phyloP scores from a whole-genome alignment of 2,888 invertebrate genomes.

The Orthosia gothica region DNA sequence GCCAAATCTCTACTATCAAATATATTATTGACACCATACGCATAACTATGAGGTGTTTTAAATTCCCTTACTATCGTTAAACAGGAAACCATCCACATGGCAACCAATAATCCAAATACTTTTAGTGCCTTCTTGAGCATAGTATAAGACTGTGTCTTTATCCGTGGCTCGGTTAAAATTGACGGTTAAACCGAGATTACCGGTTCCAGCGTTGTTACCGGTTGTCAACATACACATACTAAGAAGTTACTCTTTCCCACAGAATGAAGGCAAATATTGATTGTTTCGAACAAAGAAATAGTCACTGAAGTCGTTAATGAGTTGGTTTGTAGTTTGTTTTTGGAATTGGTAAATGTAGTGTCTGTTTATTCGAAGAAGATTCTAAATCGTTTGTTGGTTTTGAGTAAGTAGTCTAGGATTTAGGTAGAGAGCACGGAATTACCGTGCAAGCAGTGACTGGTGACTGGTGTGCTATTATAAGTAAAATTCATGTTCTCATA shows the following conservation, averaged over 20 bases:
- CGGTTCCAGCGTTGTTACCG: conserved; percentile 29
- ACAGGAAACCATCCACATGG: conserved; percentile 76
- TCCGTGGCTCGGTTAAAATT: conserved; percentile 19
- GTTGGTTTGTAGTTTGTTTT: conserved; percentile 45
- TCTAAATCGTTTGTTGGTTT: neutral
- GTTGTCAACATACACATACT: conserved; percentile 67
- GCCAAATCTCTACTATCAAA: conserved; percentile 39
- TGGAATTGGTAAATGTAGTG: conserved; percentile 4
- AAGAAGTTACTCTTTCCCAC: conserved; percentile 71
- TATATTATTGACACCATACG: neutral
- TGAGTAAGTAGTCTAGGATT: too few species aligned
- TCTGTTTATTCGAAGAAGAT: conserved; percentile 6
- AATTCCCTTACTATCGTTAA: conserved; percentile 72
- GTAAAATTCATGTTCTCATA: too few species aligned
- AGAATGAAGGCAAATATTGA: conserved; percentile 72
- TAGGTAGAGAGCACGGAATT: too few species aligned
- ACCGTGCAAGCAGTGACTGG: too few species aligned
- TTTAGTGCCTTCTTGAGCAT: conserved; percentile 63
- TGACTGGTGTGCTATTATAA: too few species aligned
- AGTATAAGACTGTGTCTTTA: conserved; percentile 17
- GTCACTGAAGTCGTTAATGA: conserved; percentile 61
- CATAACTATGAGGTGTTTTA: conserved; percentile 50
- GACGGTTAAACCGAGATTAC: conserved; percentile 11
- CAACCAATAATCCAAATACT: conserved; percentile 64
- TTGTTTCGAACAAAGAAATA: conserved; percentile 68